These are phyloP conservation scores for Lumbricus terrestris DNA, from an alignment of 2,888 invertebrate genomes.

Conservation along the genomic window DNA sequence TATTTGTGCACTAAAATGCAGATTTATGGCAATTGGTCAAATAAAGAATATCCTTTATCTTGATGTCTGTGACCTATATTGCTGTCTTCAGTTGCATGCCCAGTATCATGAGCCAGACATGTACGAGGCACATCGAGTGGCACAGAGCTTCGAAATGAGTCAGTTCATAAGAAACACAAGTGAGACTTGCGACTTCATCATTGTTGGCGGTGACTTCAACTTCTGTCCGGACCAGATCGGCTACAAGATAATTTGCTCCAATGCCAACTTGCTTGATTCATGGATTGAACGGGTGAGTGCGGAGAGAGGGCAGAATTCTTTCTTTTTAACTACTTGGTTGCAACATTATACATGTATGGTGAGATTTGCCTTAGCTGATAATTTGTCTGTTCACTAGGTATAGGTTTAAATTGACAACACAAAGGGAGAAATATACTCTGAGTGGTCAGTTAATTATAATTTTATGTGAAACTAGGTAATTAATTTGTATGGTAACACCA, in stretches of 20 bases:
- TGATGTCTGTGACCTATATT: not conserved
- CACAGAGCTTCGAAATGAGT: slow-evolving; percentile 91
- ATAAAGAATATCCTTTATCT: no score
- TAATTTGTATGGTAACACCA: slow-evolving; percentile 22
- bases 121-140: slow-evolving; percentile 85
- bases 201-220: slow-evolving; percentile 93
- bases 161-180: slow-evolving; percentile 88
- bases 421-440: not conserved
- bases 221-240: slow-evolving; percentile 76
- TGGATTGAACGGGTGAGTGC: slow-evolving; percentile 51
- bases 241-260: slow-evolving; percentile 62
- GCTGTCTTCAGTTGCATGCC: slow-evolving; percentile 34
- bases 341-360: no score
- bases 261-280: slow-evolving; percentile 51
- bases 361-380: not conserved
- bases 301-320: not conserved
- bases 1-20: no score
- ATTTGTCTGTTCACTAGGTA: slow-evolving; percentile 12
- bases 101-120: slow-evolving; percentile 67
- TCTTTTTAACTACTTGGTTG: not conserved
- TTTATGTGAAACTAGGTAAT: slow-evolving; percentile 4
- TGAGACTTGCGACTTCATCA: slow-evolving; percentile 71
- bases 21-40: no score
- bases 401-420: not conserved
- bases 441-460: not conserved